Evolutionary conservation across 2,888 invertebrate species (phyloP), one percentile per base, ranked within the genome.

Genomic region (Drosophila longiperda): DNA sequence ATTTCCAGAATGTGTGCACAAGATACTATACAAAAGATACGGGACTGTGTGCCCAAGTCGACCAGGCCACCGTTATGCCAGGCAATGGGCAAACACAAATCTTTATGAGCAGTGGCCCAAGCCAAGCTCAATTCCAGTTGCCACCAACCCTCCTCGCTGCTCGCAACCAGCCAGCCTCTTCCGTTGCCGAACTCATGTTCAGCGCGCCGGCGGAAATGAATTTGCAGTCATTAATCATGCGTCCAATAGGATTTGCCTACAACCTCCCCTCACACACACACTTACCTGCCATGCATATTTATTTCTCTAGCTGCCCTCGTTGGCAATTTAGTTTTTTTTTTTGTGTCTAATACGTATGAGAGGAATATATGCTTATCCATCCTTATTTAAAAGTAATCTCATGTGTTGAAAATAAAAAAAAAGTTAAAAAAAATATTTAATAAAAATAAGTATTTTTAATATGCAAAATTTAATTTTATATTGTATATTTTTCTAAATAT

Each of bases 141-240:
- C 34, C 26, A n/a, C 20, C 53, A 1, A 17, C 29, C 40, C 54
- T 1, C 8, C 15, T 29, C 8, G 2, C 45, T 8, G 45, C 29
- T 12, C n/a, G 33, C 38, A 52, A 20, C 29, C 11, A 15, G 33
- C 38, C 54, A 11, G 53, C 54, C 34, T 36, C 42, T 61, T 33
- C 32, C 66, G 29, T 55, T 20, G 40, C 49, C 55, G 32, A 38
- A 33, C 40, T 45, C 54, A 26, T 50, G 60, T 45, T 38, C 58
- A 45, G 29, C 53, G 55, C 57, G 80, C 61, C 78, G 72, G 81
- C 85, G 89, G 90, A 90, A 90, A 87, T 81, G 89, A 88, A 87
- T 90, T 82, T 82, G 80, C 83, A 73, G 78, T 83, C 90, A 89
- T 89, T 88, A 90, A 89, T 89, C 90, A 90, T 89, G 74, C 78